Percentiles rank a stretch among this genome's conserved stretches.
Evolutionary conservation across 2,797 vertebrate genomes (phyloP).

Genomic region (Catamblyrhynchus diadema): DNA sequence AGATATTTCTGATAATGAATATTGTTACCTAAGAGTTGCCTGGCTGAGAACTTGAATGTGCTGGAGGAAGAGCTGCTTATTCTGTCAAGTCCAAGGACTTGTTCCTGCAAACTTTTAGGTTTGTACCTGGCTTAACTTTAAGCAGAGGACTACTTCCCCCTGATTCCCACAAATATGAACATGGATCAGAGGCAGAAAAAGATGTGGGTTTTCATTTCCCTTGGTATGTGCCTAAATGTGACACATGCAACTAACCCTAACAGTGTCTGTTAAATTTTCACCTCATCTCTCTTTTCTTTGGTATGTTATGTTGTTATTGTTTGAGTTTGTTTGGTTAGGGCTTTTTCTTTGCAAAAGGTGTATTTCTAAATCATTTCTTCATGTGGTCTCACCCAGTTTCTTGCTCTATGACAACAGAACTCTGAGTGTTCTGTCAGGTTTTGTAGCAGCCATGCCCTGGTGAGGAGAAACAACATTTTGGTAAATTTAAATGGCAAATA

Average conservation of each 20-base stretch:
- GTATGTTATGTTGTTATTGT: background rate
- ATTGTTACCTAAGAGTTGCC: background rate
- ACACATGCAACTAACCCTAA: background rate
- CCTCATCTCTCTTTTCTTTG: background rate
- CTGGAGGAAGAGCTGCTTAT: background rate
- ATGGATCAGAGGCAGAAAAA: background rate
- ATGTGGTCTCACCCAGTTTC: background rate
- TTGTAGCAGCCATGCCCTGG: background rate
- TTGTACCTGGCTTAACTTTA: background rate
- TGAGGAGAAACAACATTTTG: background rate
- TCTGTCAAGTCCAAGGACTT: background rate
- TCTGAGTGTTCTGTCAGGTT: background rate
- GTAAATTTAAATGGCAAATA: background rate
- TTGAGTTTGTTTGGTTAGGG: background rate
- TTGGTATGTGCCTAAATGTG: background rate
- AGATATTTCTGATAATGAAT: background rate
- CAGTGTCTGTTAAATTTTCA: background rate
- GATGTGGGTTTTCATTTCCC: background rate
- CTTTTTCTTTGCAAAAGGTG: background rate
- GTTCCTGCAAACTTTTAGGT: background rate
- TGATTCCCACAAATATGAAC: background rate
- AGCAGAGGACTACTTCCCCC: background rate
- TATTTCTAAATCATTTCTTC: background rate
- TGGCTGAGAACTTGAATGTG: background rate
- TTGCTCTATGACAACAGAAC: background rate